phyloP scores from a whole-genome alignment of 2,888 invertebrate species.

The Flexamia atlantica region DNA sequence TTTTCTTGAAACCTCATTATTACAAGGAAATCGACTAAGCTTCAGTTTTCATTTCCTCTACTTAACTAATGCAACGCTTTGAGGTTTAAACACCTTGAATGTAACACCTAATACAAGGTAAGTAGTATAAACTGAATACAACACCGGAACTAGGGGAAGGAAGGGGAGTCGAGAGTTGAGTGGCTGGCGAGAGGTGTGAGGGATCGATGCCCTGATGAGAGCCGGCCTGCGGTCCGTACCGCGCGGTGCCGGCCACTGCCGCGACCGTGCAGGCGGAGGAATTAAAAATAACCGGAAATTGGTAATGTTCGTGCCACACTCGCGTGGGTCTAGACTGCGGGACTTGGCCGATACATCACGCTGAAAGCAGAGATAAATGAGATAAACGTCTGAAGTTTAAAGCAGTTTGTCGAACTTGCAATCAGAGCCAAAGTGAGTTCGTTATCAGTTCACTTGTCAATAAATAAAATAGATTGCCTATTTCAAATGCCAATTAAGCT shows the following conservation, averaged over 20 bases:
- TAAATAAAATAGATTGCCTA: too few species aligned
- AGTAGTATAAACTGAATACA: not conserved
- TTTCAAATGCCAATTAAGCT: too few species aligned
- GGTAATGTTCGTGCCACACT: conserved; percentile 24
- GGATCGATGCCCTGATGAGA: not conserved
- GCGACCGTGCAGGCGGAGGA: not conserved
- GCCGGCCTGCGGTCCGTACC: not conserved
- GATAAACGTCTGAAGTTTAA: too few species aligned
- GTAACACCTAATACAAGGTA: too few species aligned
- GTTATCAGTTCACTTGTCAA: too few species aligned
- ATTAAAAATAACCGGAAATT: conserved; percentile 47
- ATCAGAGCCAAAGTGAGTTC: too few species aligned
- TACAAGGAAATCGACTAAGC: too few species aligned
- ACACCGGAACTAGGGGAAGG: not conserved
- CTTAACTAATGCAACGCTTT: too few species aligned
- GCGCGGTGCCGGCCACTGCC: not conserved
- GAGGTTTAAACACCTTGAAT: too few species aligned
- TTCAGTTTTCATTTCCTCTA: too few species aligned
- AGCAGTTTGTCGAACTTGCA: too few species aligned
- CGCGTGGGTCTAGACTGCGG: not conserved
- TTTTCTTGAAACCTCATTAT: too few species aligned
- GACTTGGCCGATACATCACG: not conserved
- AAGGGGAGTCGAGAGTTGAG: not conserved
- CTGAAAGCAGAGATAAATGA: not conserved
- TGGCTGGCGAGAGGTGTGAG: not conserved